Base-by-base conservation (phyloP, 2,113 vertebrate genomes). In the Pipa parva region DNA sequence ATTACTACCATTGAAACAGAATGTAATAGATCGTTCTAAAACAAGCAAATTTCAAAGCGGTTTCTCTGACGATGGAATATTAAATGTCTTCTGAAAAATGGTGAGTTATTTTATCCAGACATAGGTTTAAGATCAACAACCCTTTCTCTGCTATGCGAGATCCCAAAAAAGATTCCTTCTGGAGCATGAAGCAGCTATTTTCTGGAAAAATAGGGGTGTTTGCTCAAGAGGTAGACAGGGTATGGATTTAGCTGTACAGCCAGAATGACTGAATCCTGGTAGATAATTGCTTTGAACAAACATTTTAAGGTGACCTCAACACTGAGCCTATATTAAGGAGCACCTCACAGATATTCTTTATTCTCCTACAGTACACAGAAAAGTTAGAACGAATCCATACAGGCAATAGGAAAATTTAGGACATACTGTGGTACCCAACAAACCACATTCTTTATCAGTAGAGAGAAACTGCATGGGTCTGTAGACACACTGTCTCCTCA, bases 201-300 rank as follows among this genome's bases (percentile, higher is more conserved):
- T 58, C 27, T 57, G 37, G 51, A 25, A 64, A 50, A 66, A 4
- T 56, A 65, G 54, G 33, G n/a, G 48, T 25, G 36, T 22, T 59
- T 24, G 48, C 39, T 68, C 39, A 51, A 46, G 65, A 68, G 65
- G 65, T 68, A 68, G 65, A 68, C 45, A 51, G 13, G 24, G 36
- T 59, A 28, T 27, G 31, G 55, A 25, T 7, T 37, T 21, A 50
- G 64, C 28, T 64, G 33, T 27, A 50, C 9, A 58, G 27, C 12
- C 12, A 57, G 13, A 33, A 55, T 36, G 26, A 24, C 26, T 20
- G 36, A 51, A 33, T 25, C 4, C 12, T 26, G 26, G 21, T 15
- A 3, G 39, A 7, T 42, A 42, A 17, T 42, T 42, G 11, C 12
- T 42, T 6, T 31, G 29, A 31, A 31, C 29, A 31, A 8, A 27